phyloP scores from a whole-genome alignment of 2,888 invertebrate genomes.

The Drosophila colorata region DNA sequence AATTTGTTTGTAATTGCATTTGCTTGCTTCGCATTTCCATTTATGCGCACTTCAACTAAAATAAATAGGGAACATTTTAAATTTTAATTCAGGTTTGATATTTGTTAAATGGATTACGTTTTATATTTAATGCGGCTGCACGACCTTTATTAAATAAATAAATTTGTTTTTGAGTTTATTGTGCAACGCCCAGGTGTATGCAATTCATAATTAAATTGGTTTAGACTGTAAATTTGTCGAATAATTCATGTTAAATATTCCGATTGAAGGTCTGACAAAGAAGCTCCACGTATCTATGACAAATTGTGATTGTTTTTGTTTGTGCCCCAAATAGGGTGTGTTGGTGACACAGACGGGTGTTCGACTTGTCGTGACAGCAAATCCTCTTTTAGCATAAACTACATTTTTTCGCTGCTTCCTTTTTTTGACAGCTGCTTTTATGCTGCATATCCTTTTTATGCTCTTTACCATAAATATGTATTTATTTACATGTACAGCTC shows the following conservation, averaged over 20 bases:
- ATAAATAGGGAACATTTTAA: background rate
- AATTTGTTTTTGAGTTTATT: too few species aligned
- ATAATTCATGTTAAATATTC: conserved; percentile 4
- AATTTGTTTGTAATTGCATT: conserved; percentile 12
- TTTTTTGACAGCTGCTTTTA: conserved; percentile 38
- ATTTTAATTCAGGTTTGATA: background rate
- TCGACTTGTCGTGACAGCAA: conserved; percentile 40
- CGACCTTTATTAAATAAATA: background rate
- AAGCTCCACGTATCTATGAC: background rate
- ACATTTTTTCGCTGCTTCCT: conserved; percentile 5
- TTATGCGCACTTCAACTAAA: background rate
- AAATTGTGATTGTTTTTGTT: background rate
- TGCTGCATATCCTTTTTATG: conserved; percentile 8
- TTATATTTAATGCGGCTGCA: conserved; percentile 1
- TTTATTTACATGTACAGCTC: conserved; percentile 22
- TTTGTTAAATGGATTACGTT: conserved; percentile 5
- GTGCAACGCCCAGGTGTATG: background rate
- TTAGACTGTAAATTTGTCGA: background rate
- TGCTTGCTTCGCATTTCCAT: background rate
- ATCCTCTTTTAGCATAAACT: conserved; percentile 48
- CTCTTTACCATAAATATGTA: conserved; percentile 7
- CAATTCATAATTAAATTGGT: conserved; percentile 8
- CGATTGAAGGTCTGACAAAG: background rate
- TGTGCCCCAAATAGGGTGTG: conserved; percentile 37
- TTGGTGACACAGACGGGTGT: conserved; percentile 19